Conservation (phyloP, 2,797 vertebrate species). For the Loris lydekkerianus region DNA sequence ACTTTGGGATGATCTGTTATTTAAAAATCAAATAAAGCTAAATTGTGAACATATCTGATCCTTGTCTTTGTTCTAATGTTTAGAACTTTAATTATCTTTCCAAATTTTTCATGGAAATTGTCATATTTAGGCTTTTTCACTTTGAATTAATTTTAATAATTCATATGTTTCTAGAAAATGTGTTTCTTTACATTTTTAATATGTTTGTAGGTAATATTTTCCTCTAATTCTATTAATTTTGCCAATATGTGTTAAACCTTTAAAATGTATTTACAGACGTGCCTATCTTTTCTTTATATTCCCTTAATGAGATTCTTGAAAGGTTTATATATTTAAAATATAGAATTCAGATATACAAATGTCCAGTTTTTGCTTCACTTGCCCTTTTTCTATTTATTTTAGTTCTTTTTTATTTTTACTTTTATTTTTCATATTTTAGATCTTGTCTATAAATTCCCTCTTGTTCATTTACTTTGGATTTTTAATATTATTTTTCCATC, state of each 20-base stretch:
- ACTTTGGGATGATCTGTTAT: neutral
- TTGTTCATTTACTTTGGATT: neutral
- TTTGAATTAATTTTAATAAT: neutral
- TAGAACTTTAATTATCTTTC: neutral
- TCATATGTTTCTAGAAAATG: neutral
- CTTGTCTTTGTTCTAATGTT: neutral
- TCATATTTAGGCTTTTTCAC: neutral
- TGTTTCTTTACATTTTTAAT: constrained; percentile 12
- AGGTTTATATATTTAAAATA: neutral
- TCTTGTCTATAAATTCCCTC: neutral
- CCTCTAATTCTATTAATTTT: neutral
- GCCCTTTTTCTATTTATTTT: neutral
- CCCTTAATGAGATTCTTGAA: neutral
- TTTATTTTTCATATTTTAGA: neutral
- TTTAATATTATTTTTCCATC: neutral
- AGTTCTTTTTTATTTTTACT: neutral
- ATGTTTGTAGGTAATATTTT: neutral
- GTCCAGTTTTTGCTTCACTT: neutral
- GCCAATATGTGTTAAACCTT: neutral
- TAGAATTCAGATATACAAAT: neutral
- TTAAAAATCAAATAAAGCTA: neutral
- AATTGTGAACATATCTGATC: neutral
- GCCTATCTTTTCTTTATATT: neutral
- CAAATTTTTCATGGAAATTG: neutral
- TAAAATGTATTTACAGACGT: neutral